Percentiles rank a stretch among this genome's conserved stretches.
These are phyloP conservation scores for Hyla sarda DNA, from an alignment of 2,113 vertebrate genomes.

Conservation along the genomic window DNA sequence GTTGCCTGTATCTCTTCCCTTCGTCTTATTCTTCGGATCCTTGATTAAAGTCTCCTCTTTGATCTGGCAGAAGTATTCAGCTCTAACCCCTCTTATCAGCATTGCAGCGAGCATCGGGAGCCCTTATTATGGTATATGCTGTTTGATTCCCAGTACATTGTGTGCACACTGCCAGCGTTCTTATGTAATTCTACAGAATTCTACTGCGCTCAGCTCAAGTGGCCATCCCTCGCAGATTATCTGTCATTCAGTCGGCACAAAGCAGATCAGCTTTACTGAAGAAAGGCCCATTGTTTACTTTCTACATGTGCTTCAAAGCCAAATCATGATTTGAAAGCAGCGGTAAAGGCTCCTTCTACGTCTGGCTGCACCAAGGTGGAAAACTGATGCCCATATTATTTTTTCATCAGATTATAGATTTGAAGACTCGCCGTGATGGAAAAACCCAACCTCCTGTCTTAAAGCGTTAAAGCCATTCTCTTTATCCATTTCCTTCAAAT, in stretches of 20 bases:
- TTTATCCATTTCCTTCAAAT: constrained; percentile 22
- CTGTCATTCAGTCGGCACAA: constrained; percentile 45
- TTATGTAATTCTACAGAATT: constrained; percentile 19
- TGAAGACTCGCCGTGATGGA: not conserved
- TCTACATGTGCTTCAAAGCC: constrained; percentile 44
- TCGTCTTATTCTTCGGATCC: not conserved
- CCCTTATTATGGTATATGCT: constrained; percentile 18
- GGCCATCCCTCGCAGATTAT: constrained; percentile 37
- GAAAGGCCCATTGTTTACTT: constrained; percentile 39
- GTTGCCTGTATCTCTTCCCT: not conserved
- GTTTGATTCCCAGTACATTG: constrained; percentile 29
- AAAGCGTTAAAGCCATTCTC: not conserved
- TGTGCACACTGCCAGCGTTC: not conserved
- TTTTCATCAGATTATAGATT: constrained; percentile 27
- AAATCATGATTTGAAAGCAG: constrained; percentile 50
- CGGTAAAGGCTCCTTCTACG: not conserved
- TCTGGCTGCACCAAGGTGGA: constrained; percentile 14
- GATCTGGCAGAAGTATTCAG: constrained; percentile 38
- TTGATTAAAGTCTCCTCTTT: constrained; percentile 36
- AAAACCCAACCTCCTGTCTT: constrained; percentile 4
- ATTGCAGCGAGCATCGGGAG: not conserved
- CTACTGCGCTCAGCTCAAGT: constrained; percentile 32
- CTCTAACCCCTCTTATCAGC: constrained; percentile 18
- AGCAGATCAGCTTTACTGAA: constrained; percentile 46
- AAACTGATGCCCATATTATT: constrained; percentile 13